Conservation (phyloP, 2,888 invertebrate species). For the Andrena haemorrhoa region DNA sequence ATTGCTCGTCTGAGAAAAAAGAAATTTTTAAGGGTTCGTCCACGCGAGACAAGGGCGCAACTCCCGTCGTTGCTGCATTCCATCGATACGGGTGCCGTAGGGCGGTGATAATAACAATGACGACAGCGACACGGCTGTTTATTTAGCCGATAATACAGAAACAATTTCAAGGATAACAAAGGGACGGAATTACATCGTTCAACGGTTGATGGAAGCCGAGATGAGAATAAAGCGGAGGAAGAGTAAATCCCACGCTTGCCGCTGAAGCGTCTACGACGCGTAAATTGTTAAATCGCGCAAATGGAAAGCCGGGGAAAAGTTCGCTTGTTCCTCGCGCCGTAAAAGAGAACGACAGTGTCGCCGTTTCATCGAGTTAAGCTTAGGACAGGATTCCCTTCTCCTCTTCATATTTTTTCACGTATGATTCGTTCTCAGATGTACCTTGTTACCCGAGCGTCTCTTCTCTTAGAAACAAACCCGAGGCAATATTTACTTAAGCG, state of each 20-base stretch:
- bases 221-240: slow-evolving; percentile 30
- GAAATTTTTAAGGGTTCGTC: slow-evolving; percentile 19
- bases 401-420: not conserved
- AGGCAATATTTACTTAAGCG: no score
- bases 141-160: slow-evolving; percentile 47
- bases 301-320: slow-evolving; percentile 32
- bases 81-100: slow-evolving; percentile 7
- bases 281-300: slow-evolving; percentile 41
- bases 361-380: slow-evolving; percentile 22
- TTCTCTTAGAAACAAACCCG: not conserved
- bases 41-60: not conserved
- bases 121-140: slow-evolving; percentile 22
- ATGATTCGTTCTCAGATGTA: no score
- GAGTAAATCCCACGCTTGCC: slow-evolving; percentile 29
- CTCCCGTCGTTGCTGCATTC: slow-evolving; percentile 6
- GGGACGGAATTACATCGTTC: slow-evolving; percentile 43
- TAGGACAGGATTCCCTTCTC: not conserved
- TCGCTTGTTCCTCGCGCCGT: not conserved
- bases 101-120: slow-evolving; percentile 24
- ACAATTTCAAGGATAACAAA: slow-evolving; percentile 48
- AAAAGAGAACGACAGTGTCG: not conserved
- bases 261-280: not conserved
- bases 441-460: not conserved
- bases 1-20: not conserved
- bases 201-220: slow-evolving; percentile 42